Evolutionary conservation across 2,113 vertebrate genomes (phyloP).

Genomic region (Salvelinus namaycush): DNA sequence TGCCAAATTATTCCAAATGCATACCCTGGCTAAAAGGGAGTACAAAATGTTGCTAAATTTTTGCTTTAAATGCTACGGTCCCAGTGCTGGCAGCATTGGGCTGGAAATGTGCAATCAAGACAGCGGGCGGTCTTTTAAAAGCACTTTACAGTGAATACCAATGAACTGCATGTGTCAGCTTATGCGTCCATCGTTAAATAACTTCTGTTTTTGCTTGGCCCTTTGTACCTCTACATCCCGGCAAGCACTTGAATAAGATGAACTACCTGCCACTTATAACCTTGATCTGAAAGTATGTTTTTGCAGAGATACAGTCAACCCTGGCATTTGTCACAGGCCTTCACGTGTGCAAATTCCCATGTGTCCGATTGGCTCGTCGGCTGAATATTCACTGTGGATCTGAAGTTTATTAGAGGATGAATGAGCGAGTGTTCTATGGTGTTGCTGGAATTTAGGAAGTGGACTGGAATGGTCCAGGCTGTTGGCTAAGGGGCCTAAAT

Average conservation of each 20-base stretch:
- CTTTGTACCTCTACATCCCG: constrained; percentile 20
- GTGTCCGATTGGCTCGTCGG: constrained; percentile 11
- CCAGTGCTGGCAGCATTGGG: background rate
- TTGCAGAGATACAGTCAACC: constrained; percentile 13
- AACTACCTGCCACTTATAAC: constrained; percentile 42
- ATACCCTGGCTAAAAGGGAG: constrained; percentile 9
- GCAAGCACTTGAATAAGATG: constrained; percentile 19
- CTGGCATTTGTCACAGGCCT: constrained; percentile 13
- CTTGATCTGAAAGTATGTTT: constrained; percentile 29
- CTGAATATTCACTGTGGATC: constrained; percentile 25
- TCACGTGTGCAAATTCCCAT: constrained; percentile 25
- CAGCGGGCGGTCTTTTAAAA: constrained; percentile 16
- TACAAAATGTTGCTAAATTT: constrained; percentile 16
- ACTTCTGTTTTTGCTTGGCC: constrained; percentile 12
- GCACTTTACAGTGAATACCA: constrained; percentile 24
- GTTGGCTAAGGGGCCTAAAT: constrained; percentile 1
- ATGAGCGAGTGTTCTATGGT: constrained; percentile 35
- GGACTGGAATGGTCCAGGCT: background rate
- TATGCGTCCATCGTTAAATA: constrained; percentile 20
- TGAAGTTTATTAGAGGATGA: constrained; percentile 37
- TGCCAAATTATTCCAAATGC: constrained; percentile 3
- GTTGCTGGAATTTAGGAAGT: constrained; percentile 23
- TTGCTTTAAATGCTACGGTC: constrained; percentile 24
- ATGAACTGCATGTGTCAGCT: constrained; percentile 31
- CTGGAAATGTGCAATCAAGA: constrained; percentile 24